Conservation (phyloP, 2,797 vertebrate genomes). For the Falco berigora region DNA sequence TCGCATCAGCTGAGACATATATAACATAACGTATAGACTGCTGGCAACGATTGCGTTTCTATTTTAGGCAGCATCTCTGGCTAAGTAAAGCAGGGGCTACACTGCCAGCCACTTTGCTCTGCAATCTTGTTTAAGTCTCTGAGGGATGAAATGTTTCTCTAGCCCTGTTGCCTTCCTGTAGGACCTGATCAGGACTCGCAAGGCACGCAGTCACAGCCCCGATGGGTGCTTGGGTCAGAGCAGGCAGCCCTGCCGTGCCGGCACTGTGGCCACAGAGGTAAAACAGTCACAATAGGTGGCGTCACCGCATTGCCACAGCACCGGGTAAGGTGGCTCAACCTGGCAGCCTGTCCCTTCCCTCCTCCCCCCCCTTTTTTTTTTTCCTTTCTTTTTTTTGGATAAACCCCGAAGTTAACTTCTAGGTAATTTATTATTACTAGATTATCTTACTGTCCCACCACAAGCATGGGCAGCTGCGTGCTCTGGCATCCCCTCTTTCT, state of each 20-base stretch:
- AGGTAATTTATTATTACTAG: neutral
- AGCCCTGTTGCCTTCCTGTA: neutral
- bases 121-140: neutral
- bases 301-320: neutral
- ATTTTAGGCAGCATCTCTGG: neutral
- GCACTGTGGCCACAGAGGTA: accelerated
- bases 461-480: neutral
- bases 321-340: neutral
- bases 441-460: neutral
- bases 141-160: neutral
- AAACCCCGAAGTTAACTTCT: neutral
- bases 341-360: neutral
- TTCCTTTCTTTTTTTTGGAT: too few relatives aligned
- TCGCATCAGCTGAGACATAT: neutral
- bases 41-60: neutral
- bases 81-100: neutral
- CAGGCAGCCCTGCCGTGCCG: neutral
- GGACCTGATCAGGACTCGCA: neutral
- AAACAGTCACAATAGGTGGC: accelerated
- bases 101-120: neutral
- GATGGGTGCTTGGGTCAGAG: neutral
- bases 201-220: neutral
- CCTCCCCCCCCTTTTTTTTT: too few relatives aligned
- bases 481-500: neutral
- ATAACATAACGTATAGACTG: neutral